phyloP scores from a whole-genome alignment of 2,888 invertebrate genomes.

The Chalcosyrphus nemorum region DNA sequence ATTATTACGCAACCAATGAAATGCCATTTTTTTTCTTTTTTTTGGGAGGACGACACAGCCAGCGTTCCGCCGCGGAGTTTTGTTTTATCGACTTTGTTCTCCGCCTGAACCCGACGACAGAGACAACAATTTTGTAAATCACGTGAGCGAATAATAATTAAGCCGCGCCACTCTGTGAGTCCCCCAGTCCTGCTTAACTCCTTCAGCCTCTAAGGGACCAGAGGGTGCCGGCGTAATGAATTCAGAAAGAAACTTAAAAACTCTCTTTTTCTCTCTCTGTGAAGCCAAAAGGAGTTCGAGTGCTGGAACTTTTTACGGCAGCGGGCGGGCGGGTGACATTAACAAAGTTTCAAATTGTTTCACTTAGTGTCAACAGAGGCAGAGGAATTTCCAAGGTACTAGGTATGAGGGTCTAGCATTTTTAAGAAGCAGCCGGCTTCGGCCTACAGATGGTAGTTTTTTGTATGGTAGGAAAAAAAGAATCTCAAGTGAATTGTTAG shows the following conservation, averaged over 20 bases:
- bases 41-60: neutral
- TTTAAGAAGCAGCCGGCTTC: slow-evolving; percentile 22
- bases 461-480: neutral
- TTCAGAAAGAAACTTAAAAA: slow-evolving; percentile 48
- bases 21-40: too few relatives aligned
- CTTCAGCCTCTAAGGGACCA: neutral
- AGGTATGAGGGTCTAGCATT: neutral
- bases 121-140: slow-evolving; percentile 28
- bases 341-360: slow-evolving; percentile 67
- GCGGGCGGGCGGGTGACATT: slow-evolving; percentile 42
- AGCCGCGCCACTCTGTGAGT: slow-evolving; percentile 17
- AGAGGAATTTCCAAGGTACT: slow-evolving; percentile 29
- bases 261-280: too few relatives aligned
- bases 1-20: slow-evolving; percentile 54
- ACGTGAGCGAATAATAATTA: slow-evolving; percentile 53
- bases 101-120: too few relatives aligned
- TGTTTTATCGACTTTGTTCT: slow-evolving; percentile 20
- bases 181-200: slow-evolving; percentile 6
- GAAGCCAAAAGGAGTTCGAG: neutral
- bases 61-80: slow-evolving; percentile 14
- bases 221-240: slow-evolving; percentile 22
- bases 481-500: slow-evolving; percentile 48
- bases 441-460: slow-evolving; percentile 16
- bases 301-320: slow-evolving; percentile 1
- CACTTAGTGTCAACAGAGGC: slow-evolving; percentile 58